Conservation (phyloP, 2,888 invertebrate genomes). For the Didymodactylos carnosus region DNA sequence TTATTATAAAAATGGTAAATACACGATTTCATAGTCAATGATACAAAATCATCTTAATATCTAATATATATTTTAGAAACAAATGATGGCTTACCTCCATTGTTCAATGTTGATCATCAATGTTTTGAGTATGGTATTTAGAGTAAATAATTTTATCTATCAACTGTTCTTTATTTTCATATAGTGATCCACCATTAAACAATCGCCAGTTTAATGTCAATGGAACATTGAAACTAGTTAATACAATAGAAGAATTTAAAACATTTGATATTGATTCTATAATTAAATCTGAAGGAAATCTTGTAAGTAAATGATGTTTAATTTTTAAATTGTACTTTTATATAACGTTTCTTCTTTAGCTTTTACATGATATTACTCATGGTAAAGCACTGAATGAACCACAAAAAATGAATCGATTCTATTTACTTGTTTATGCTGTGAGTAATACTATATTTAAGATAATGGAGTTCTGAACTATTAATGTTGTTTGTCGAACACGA, state of each 20-base stretch:
- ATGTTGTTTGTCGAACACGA: no score
- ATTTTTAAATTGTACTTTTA: neutral
- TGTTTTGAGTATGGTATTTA: slow-evolving; percentile 10
- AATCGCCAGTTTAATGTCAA: neutral
- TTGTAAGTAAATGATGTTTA: neutral
- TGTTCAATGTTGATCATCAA: slow-evolving; percentile 9
- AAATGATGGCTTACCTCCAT: slow-evolving; percentile 7
- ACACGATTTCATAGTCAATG: neutral
- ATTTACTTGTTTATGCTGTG: slow-evolving; percentile 11
- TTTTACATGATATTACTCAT: slow-evolving; percentile 5
- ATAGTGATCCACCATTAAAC: no score
- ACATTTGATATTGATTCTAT: slow-evolving; percentile 8
- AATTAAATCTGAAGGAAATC: neutral
- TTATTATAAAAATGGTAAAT: slow-evolving; percentile 5
- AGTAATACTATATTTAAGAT: neutral
- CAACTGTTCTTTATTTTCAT: no score
- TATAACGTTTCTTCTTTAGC: neutral
- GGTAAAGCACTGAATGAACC: slow-evolving; percentile 2
- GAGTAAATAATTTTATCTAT: no score
- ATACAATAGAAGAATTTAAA: slow-evolving; percentile 13
- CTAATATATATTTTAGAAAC: neutral
- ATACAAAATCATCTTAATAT: neutral
- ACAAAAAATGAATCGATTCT: slow-evolving; percentile 4
- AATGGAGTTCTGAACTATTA: neutral
- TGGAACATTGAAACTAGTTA: slow-evolving; percentile 10